Evolutionary conservation across 2,797 vertebrate species (phyloP), one percentile per base, ranked within the genome.

Genomic region (Hapalemur alaotrensis): DNA sequence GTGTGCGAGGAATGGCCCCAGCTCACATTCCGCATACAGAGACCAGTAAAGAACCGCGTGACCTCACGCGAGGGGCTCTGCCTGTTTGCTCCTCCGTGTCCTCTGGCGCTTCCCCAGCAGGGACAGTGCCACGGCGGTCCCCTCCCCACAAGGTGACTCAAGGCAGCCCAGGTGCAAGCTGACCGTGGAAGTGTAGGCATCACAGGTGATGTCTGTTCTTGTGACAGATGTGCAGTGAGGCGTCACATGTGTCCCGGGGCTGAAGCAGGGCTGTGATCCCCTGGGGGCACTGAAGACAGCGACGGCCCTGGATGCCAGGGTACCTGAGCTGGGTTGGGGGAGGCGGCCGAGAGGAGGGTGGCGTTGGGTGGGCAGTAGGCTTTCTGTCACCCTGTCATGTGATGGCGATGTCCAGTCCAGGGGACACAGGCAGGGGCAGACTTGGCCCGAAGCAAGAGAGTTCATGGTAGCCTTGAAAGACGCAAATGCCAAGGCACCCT

Each of bases 241-340:
- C 50, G 63, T 61, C 52, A 22, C 23, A 7, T 35, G 70, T 38
- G 67, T 48, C 11, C 23, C 20, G 65, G 38, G 57, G 30, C 35
- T 2, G 15, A 2, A 4, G 3, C 8, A 38, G 73, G 18, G 20
- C 14, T 6, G 0, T 11, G 11, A 2, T 22, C 7, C 32, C 14
- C 41, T 25, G 35, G 0, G 25, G 4, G 52, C 73, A 61, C 50
- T 4, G 22, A 32, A 28, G 4, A 17, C 13, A 30, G 15, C 13
- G 28, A 11, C 15, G 15, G 32, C 63, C 1, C 12, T n/a, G 35
- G 32, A 3, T 0, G 2, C 0, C 0, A 28, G 46, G 41, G 41
- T 20, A 12, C 54, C 30, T 32, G 41, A 25, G 50, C 38, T 13
- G 20, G 20, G 22, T 4, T 7, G 23, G 23, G 30, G 35, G 41